These are phyloP conservation scores for Pseudomyrmex sp. DNA, from an alignment of 1,140 invertebrate species.

Conservation along the genomic window DNA sequence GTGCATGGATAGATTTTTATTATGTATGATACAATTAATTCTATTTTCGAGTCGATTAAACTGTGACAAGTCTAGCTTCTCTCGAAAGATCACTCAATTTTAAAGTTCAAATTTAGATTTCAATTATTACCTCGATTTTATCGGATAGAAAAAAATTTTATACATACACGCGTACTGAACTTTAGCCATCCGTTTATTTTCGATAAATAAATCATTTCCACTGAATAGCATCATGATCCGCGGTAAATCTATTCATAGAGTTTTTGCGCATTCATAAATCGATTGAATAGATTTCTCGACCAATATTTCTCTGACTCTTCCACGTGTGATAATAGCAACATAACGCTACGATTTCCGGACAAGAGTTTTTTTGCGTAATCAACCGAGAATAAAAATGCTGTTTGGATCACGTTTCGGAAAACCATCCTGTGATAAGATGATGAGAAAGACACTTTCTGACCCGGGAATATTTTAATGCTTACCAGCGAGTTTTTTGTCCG, in stretches of 20 bases:
- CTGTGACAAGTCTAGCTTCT: neutral
- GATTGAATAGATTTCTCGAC: neutral
- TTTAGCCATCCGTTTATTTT: neutral
- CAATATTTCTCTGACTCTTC: slow-evolving; percentile 16
- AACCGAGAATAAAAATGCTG: slow-evolving; percentile 53
- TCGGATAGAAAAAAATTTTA: neutral
- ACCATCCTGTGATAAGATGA: neutral
- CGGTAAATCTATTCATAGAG: neutral
- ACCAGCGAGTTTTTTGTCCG: slow-evolving; percentile 37
- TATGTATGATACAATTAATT: neutral
- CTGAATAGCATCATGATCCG: neutral
- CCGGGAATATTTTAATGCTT: slow-evolving; percentile 62
- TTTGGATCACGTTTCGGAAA: slow-evolving; percentile 12
- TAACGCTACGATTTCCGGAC: slow-evolving; percentile 20
- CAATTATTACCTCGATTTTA: neutral
- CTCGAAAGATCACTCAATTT: neutral
- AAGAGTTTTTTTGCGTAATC: slow-evolving; percentile 11
- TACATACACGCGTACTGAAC: neutral
- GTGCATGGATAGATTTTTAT: neutral
- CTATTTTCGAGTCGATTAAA: neutral
- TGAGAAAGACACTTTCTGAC: slow-evolving; percentile 28
- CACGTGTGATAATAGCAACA: slow-evolving; percentile 32
- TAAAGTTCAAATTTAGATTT: neutral
- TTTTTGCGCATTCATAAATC: slow-evolving; percentile 22
- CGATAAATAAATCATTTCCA: slow-evolving; percentile 4